Percentiles rank a stretch among this genome's conserved stretches.
phyloP scores from a whole-genome alignment of 2,888 invertebrate species.

The Ormia ochracea region DNA sequence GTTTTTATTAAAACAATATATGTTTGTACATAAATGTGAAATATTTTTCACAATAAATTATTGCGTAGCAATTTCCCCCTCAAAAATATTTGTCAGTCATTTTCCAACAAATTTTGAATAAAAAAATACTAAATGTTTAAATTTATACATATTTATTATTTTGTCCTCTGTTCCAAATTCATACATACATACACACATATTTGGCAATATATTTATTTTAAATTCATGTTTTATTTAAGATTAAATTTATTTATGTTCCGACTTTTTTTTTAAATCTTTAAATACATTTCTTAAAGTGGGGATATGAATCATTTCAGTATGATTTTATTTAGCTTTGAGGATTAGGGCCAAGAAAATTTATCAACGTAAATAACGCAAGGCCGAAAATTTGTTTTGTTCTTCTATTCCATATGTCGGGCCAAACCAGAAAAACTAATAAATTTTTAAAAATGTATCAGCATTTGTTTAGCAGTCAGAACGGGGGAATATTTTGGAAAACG shows the following conservation, averaged over 20 bases:
- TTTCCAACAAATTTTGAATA: not conserved
- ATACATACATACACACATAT: no score
- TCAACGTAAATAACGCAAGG: constrained; percentile 20
- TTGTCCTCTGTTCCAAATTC: not conserved
- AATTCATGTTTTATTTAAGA: not conserved
- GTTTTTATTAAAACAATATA: not conserved
- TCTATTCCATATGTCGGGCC: not conserved
- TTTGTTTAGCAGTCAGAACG: not conserved
- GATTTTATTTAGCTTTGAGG: constrained; percentile 16
- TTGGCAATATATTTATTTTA: not conserved
- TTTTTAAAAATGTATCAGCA: not conserved
- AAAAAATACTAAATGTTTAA: not conserved
- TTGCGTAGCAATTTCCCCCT: not conserved
- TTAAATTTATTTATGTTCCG: not conserved
- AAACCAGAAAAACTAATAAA: not conserved
- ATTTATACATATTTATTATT: not conserved
- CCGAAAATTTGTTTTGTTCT: constrained; percentile 5
- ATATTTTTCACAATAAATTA: not conserved
- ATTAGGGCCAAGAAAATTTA: constrained; percentile 33
- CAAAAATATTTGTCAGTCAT: not conserved
- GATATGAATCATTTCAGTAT: constrained; percentile 19
- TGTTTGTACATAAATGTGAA: not conserved
- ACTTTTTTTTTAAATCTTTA: not conserved
- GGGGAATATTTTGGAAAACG: not conserved
- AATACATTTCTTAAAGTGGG: constrained; percentile 14